Evolutionary conservation across 2,888 invertebrate species (phyloP), one percentile per base, ranked within the genome.

Genomic region (Brachyopa scutellaris): DNA sequence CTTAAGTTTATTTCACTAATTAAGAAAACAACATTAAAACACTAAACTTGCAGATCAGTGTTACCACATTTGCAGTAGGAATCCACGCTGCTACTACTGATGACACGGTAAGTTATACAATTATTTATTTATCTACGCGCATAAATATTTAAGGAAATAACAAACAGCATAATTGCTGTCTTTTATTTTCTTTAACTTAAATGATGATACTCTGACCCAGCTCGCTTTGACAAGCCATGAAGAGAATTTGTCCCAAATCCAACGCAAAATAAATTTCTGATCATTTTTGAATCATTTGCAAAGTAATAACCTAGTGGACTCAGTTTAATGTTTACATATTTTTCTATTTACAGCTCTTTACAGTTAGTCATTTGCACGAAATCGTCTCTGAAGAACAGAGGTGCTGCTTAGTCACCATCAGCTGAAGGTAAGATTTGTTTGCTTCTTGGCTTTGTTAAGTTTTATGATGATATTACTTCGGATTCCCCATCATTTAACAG

Each of bases 401-500:
- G n/a, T n/a, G n/a, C n/a, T n/a, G n/a, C n/a, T n/a, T n/a, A n/a
- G n/a, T n/a, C n/a, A n/a, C n/a, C n/a, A n/a, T n/a, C n/a, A n/a
- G 8, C 8, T 8, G 7, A 15, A 42, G 13, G n/a, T 36, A 11
- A n/a, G 11, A 1, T 11, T 36, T 36, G 11, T 5, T n/a, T 13
- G n/a, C 5, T 36, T 36, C n/a, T 2, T 36, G 1, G 4, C 1
- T 4, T n/a, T 9, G 6, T 6, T 26, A 5, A 6, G 1, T 9
- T 47, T 61, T 33, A 1, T 77, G 69, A 67, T 51, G 66, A 74
- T 64, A 47, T 57, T 17, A 4, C 11, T 70, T 66, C 66, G 66
- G 74, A 74, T 74, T 74, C 66, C 74, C 74, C 74, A 74, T 66
- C 66, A 74, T 74, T 74, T 74, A 49, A 66, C n/a, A n/a, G 38